A percentile compares a stretch with the other conserved stretches of the same genome.
phyloP scores from a whole-genome alignment of 2,113 vertebrate species.

The Centrocercus urophasianus region DNA sequence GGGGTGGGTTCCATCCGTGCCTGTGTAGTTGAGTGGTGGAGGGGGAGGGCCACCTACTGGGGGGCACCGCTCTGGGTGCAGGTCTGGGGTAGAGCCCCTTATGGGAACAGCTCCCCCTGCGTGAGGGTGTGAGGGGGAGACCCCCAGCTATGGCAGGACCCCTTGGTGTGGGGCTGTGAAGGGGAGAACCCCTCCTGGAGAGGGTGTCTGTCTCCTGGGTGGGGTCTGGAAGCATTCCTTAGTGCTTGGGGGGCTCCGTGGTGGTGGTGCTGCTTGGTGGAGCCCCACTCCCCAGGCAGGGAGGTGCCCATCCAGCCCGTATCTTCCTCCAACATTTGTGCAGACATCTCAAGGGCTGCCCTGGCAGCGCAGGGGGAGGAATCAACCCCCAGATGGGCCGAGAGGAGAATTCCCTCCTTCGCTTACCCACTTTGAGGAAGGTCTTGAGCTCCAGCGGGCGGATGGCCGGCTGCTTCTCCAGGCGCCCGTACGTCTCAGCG shows the following conservation, averaged over 20 bases:
- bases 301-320: not conserved
- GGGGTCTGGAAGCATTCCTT: not conserved
- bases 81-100: too few relatives aligned
- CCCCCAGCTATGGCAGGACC: not conserved
- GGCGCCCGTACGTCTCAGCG: constrained; percentile 73
- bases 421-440: constrained; percentile 91
- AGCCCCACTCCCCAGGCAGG: not conserved
- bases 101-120: not conserved
- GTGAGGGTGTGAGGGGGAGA: too few relatives aligned
- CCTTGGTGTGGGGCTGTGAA: not conserved
- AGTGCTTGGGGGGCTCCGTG: not conserved
- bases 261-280: not conserved
- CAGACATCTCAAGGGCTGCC: not conserved
- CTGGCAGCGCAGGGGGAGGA: not conserved
- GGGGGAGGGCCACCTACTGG: too few relatives aligned
- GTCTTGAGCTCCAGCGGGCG: constrained; percentile 90
- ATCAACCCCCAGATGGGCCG: not conserved
- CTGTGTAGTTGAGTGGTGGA: too few relatives aligned
- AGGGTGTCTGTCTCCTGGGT: not conserved
- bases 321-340: not conserved
- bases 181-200: too few relatives aligned
- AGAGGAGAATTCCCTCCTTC: not conserved
- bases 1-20: too few relatives aligned
- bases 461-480: constrained; percentile 84
- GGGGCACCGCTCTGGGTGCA: too few relatives aligned